These are phyloP conservation scores for Caiman crocodilus DNA, from an alignment of 2,797 vertebrate species.

Conservation along the genomic window DNA sequence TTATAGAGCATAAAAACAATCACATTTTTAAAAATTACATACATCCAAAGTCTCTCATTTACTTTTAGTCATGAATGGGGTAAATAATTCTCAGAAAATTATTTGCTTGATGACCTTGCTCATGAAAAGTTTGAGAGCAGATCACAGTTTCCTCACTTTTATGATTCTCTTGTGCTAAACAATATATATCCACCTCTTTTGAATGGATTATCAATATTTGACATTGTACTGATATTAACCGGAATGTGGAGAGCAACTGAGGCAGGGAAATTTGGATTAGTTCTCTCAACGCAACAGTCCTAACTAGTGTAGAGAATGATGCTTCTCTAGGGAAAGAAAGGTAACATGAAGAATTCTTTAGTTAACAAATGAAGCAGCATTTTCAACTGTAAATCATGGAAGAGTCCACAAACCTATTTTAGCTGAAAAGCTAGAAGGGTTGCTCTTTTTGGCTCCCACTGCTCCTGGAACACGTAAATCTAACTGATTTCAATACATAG, in stretches of 20 bases:
- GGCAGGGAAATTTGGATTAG: background rate
- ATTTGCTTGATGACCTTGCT: background rate
- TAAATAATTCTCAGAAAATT: background rate
- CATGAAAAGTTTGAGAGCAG: background rate
- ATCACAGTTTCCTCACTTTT: slow-evolving; percentile 12
- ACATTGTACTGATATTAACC: background rate
- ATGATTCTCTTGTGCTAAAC: background rate
- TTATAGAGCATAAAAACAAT: slow-evolving; percentile 30
- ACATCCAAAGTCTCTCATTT: background rate
- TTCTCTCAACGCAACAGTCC: background rate
- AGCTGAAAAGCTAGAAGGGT: background rate
- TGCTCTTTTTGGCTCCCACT: background rate
- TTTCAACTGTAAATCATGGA: background rate
- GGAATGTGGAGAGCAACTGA: background rate
- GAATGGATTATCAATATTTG: background rate
- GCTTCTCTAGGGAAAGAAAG: background rate
- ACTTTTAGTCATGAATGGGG: background rate
- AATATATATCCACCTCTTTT: background rate
- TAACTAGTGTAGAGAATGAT: rapidly evolving
- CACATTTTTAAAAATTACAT: background rate
- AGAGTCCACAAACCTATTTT: background rate
- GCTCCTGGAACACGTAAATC: background rate
- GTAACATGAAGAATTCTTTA: background rate
- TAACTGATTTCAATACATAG: background rate
- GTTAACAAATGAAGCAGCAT: background rate